Conservation (phyloP, 2,113 vertebrate genomes). For the Nycticryphes semicollaris region DNA sequence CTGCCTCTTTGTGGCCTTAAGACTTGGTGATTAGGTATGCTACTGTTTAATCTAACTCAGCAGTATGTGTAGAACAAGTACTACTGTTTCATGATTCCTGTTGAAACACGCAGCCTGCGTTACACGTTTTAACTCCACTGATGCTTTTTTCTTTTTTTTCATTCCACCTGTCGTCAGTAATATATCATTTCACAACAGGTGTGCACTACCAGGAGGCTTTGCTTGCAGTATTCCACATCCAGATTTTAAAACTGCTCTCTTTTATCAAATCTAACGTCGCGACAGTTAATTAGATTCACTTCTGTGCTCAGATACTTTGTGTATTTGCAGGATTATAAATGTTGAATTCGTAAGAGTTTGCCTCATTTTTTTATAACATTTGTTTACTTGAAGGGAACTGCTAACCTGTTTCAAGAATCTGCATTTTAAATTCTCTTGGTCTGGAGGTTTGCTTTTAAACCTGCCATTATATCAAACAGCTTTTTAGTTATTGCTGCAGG, state of each 20-base stretch:
- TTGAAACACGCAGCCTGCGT: conserved; percentile 17
- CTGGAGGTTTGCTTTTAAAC: conserved; percentile 72
- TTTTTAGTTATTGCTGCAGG: conserved; percentile 73
- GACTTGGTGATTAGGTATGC: conserved; percentile 18
- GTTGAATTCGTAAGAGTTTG: not conserved
- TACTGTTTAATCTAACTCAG: conserved; percentile 38
- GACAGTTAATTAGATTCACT: not conserved
- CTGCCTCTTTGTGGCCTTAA: conserved; percentile 4
- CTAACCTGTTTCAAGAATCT: conserved; percentile 46
- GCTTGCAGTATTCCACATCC: not conserved
- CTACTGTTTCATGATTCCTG: conserved; percentile 22
- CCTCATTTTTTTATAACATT: not conserved
- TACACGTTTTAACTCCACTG: conserved; percentile 5
- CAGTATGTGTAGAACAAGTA: conserved; percentile 15
- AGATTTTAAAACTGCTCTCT: not conserved
- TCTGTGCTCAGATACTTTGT: not conserved
- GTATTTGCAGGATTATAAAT: not conserved
- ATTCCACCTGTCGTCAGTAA: conserved; percentile 58
- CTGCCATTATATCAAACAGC: conserved; percentile 66
- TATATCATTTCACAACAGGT: conserved; percentile 39
- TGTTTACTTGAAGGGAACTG: conserved; percentile 57
- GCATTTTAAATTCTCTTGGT: conserved; percentile 67
- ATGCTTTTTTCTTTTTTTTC: conserved; percentile 7
- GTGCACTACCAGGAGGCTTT: not conserved
- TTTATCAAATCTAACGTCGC: not conserved